These are phyloP conservation scores for Tortrix viridana DNA, from an alignment of 2,888 invertebrate genomes.

Conservation along the genomic window DNA sequence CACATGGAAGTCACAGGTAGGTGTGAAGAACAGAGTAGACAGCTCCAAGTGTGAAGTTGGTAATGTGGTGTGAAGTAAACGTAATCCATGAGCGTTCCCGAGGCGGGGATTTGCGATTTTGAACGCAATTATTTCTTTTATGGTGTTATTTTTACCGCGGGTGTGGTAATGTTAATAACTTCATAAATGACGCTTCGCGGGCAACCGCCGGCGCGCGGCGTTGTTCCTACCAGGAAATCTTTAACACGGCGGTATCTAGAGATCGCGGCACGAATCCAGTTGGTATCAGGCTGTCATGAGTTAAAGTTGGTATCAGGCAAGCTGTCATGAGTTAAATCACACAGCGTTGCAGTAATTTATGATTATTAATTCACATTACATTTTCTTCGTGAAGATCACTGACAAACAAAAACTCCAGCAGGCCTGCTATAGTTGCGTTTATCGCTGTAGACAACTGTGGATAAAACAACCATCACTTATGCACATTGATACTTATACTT, in stretches of 20 bases:
- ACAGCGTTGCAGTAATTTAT: no score
- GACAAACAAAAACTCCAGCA: no score
- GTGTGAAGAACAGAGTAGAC: not conserved
- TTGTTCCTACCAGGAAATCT: slow-evolving; percentile 26
- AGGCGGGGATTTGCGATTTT: slow-evolving; percentile 32
- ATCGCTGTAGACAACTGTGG: no score
- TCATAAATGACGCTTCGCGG: slow-evolving; percentile 28
- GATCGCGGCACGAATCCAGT: not conserved
- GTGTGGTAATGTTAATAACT: slow-evolving; percentile 21
- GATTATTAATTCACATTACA: no score
- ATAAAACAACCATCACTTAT: no score
- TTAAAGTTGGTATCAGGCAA: no score
- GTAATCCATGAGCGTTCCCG: slow-evolving; percentile 4
- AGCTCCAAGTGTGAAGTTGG: no score
- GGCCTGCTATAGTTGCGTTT: no score
- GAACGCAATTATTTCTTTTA: slow-evolving; percentile 35
- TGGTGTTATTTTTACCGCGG: slow-evolving; percentile 24
- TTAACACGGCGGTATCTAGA: slow-evolving; percentile 1
- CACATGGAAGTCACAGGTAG: not conserved
- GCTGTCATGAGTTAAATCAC: no score
- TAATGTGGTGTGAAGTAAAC: slow-evolving; percentile 14
- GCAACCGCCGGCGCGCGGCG: slow-evolving; percentile 18
- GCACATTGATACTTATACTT: no score
- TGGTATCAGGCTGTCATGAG: no score
- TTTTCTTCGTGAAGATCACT: no score